A percentile compares a stretch with the other conserved stretches of the same genome.
These are phyloP conservation scores for Chanos chanos DNA, from an alignment of 2,797 vertebrate species.

Conservation along the genomic window DNA sequence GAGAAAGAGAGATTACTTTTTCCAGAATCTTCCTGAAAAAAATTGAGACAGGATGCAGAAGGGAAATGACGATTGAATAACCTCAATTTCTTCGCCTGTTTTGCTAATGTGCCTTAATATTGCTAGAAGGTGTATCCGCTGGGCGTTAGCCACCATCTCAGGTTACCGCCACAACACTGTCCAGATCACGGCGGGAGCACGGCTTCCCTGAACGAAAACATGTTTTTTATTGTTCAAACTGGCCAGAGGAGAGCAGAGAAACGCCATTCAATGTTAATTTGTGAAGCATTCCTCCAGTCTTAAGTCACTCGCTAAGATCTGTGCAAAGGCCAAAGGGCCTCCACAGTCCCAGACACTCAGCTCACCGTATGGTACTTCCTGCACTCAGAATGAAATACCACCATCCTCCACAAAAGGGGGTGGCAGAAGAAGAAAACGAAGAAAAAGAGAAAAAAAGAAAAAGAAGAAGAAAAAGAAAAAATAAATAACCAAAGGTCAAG, in stretches of 20 bases:
- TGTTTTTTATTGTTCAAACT: conserved; percentile 15
- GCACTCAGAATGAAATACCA: conserved; percentile 31
- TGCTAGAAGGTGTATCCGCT: conserved; percentile 8
- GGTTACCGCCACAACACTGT: conserved; percentile 52
- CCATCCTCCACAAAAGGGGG: neutral
- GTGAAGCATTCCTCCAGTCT: conserved; percentile 29
- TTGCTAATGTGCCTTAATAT: neutral
- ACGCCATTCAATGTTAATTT: conserved; percentile 11
- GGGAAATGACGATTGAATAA: conserved; percentile 32
- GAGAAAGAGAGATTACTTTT: conserved; percentile 16
- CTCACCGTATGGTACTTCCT: conserved; percentile 33
- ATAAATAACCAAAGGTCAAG: conserved; percentile 43
- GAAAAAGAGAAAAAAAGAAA: conserved; percentile 1
- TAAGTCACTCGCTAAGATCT: conserved; percentile 21
- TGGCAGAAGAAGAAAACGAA: too few species aligned
- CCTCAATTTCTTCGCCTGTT: conserved; percentile 14
- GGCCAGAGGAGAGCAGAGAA: conserved; percentile 14
- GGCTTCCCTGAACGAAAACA: neutral
- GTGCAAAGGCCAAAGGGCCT: conserved; percentile 2
- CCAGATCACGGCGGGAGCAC: conserved; percentile 22
- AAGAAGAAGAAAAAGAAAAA: conserved; percentile 23
- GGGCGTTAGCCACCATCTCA: conserved; percentile 45
- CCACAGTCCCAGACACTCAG: conserved; percentile 14
- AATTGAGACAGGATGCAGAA: conserved; percentile 23
- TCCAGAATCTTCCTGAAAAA: conserved; percentile 2